Evolutionary conservation across 92 coral and sea anemone species (phyloP).

Genomic region (Palythoa grandiflora): DNA sequence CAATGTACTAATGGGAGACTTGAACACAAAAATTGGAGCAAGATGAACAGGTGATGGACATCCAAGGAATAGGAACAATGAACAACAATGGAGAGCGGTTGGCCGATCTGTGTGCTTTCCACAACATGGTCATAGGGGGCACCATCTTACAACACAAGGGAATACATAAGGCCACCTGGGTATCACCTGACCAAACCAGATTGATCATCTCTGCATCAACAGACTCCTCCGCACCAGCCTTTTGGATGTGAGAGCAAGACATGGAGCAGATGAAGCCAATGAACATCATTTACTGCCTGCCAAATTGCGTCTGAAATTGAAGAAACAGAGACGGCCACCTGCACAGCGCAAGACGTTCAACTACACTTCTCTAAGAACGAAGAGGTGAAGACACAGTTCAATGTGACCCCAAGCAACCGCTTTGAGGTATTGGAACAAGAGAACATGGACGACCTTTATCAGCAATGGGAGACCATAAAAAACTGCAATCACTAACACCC

Average conservation of each 20-base stretch:
- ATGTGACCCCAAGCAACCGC: conserved; percentile 4
- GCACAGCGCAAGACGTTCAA: neutral
- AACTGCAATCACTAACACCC: neutral
- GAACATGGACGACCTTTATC: neutral
- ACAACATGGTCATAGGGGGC: no score
- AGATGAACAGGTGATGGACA: no score
- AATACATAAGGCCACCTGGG: no score
- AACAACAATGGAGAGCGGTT: no score
- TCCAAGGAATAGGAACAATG: no score
- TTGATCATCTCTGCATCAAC: neutral
- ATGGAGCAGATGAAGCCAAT: neutral
- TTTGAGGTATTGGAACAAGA: conserved; percentile 5
- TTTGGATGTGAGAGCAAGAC: neutral
- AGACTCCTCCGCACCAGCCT: neutral
- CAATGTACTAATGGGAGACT: no score
- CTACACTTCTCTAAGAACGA: neutral
- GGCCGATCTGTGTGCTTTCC: no score
- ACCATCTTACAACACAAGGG: no score
- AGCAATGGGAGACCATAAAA: neutral
- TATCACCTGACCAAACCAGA: neutral
- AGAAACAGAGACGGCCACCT: neutral
- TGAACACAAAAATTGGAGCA: no score
- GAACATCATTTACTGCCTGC: neutral
- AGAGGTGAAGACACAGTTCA: neutral
- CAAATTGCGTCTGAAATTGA: neutral